Evolutionary conservation across 2,888 invertebrate species (phyloP).

Genomic region (Pyrochroa serraticornis): DNA sequence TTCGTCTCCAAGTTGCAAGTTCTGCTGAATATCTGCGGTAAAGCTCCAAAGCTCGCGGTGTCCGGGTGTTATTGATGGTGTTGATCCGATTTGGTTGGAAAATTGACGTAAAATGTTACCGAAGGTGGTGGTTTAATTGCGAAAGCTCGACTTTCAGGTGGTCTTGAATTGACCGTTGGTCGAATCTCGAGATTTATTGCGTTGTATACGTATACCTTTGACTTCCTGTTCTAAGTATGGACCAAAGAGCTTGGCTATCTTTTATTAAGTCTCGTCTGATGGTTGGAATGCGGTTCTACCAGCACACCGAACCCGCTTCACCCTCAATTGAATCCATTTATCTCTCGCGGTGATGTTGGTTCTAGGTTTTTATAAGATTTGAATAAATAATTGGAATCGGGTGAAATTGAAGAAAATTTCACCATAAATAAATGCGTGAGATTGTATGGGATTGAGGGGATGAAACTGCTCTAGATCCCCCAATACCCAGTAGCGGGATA

Average conservation of each 20-base stretch:
- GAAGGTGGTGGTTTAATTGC: neutral
- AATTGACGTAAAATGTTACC: no score
- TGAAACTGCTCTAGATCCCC: conserved; percentile 31
- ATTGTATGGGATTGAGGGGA: conserved; percentile 1
- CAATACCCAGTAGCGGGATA: conserved; percentile 34
- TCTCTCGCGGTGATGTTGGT: conserved; percentile 18
- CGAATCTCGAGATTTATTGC: conserved; percentile 13
- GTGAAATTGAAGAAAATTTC: neutral
- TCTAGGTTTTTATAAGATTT: neutral
- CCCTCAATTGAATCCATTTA: conserved; percentile 34
- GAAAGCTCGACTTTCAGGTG: conserved; percentile 8
- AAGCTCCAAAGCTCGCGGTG: no score
- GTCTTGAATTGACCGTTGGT: conserved; percentile 23
- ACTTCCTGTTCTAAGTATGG: conserved; percentile 32
- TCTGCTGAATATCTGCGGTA: no score
- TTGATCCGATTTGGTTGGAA: no score
- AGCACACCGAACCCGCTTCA: conserved; percentile 33
- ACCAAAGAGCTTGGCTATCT: conserved; percentile 32
- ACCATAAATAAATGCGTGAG: no score
- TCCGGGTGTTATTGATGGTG: no score
- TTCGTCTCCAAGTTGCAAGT: no score
- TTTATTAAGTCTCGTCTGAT: conserved; percentile 42
- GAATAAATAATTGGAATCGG: neutral
- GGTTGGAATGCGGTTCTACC: conserved; percentile 43
- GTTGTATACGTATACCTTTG: conserved; percentile 14